A percentile compares a stretch with the other conserved stretches of the same genome.
These are phyloP conservation scores for Cettia cetti DNA, from an alignment of 2,113 vertebrate genomes.

Conservation along the genomic window DNA sequence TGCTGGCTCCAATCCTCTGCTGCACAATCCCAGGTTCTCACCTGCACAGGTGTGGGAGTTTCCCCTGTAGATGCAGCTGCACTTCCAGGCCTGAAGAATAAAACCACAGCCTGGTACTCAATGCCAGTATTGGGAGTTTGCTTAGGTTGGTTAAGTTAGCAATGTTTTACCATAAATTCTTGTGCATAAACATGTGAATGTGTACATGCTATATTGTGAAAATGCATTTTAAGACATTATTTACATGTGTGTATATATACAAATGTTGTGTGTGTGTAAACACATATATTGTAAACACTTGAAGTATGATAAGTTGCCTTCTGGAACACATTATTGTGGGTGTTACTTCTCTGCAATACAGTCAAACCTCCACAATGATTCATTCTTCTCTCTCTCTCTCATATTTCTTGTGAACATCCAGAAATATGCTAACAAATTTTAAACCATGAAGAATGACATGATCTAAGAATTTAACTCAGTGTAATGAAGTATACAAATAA, in stretches of 20 bases:
- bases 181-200: background rate
- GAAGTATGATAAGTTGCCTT: background rate
- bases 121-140: background rate
- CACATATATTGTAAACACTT: background rate
- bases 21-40: background rate
- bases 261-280: background rate
- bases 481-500: background rate
- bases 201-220: background rate
- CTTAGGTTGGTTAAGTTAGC: background rate
- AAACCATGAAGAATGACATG: background rate
- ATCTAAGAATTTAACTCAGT: background rate
- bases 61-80: background rate
- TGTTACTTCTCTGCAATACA: background rate
- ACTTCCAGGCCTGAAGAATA: background rate
- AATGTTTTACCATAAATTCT: background rate
- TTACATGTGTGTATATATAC: background rate
- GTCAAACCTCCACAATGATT: background rate
- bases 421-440: background rate
- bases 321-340: background rate
- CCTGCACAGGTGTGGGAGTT: accelerated
- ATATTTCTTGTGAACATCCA: background rate
- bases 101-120: background rate
- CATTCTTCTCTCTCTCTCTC: background rate
- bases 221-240: background rate
- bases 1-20: background rate